Evolutionary conservation across 2,113 vertebrate species (phyloP).

Genomic region (Cyprinodon brontotheroides): DNA sequence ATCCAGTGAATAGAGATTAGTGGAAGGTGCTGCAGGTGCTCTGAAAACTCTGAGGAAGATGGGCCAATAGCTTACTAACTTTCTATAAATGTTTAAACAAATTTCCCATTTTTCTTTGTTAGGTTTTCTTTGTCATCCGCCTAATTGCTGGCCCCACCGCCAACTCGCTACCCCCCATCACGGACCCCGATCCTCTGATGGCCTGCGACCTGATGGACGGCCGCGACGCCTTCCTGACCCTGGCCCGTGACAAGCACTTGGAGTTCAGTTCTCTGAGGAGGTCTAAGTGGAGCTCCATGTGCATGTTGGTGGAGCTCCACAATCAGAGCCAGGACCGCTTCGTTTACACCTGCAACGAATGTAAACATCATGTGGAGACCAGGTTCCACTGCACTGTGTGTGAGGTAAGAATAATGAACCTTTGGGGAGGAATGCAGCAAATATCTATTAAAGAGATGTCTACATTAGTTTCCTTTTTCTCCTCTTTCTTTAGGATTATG

Average conservation of each 20-base stretch:
- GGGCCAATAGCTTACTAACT: too few species aligned
- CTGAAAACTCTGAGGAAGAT: too few species aligned
- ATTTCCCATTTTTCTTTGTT: background rate
- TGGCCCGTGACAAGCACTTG: constrained; percentile 95
- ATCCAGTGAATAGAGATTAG: too few species aligned
- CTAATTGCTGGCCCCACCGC: constrained; percentile 91
- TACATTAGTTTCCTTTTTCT: background rate
- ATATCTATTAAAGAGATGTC: background rate
- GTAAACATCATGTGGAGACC: constrained; percentile 97
- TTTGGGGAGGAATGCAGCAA: background rate
- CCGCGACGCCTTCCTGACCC: constrained; percentile 96
- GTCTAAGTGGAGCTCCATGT: constrained; percentile 97
- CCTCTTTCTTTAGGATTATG: constrained; percentile 86
- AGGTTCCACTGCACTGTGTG: constrained; percentile 98
- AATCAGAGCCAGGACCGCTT: constrained; percentile 98
- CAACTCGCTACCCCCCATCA: constrained; percentile 93
- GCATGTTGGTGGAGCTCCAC: constrained; percentile 97
- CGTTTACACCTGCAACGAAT: constrained; percentile 98
- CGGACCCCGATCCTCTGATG: constrained; percentile 91
- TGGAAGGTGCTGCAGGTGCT: too few species aligned
- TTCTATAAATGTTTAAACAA: background rate
- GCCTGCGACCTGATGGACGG: constrained; percentile 98
- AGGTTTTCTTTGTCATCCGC: constrained; percentile 99
- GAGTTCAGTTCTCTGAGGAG: constrained; percentile 95
- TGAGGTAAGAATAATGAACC: constrained; percentile 82